phyloP scores from a whole-genome alignment of 2,113 vertebrate genomes.

The Myanophis thanlyinensis region DNA sequence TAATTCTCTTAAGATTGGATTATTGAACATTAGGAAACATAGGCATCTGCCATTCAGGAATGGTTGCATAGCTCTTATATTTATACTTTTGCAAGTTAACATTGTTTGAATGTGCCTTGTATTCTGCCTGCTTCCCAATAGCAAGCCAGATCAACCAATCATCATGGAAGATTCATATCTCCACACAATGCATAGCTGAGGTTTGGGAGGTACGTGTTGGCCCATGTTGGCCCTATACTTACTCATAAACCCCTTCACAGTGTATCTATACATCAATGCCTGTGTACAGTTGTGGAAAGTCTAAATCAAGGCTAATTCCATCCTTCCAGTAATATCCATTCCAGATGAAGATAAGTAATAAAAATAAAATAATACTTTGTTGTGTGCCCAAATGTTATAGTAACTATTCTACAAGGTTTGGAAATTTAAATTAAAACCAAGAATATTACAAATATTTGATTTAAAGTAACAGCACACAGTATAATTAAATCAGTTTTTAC shows the following conservation, averaged over 20 bases:
- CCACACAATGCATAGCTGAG: not conserved
- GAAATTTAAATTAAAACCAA: slow-evolving; percentile 1
- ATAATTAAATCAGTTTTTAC: slow-evolving; percentile 47
- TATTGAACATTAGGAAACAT: not conserved
- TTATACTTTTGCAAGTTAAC: not conserved
- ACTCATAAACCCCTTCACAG: not conserved
- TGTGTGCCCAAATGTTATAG: not conserved
- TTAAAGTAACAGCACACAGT: slow-evolving; percentile 21
- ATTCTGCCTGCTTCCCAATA: not conserved
- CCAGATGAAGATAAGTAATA: not conserved
- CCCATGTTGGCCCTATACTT: not conserved
- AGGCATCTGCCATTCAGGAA: not conserved
- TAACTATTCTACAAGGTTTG: not conserved
- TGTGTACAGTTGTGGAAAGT: not conserved
- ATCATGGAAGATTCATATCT: not conserved
- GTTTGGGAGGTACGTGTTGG: not conserved
- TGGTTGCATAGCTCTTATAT: not conserved
- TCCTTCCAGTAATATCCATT: not conserved
- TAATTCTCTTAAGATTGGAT: not conserved
- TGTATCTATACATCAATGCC: not conserved
- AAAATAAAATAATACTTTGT: not conserved
- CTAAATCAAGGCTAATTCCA: not conserved
- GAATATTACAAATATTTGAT: slow-evolving; percentile 14
- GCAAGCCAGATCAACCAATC: not conserved
- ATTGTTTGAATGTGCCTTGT: not conserved